These are phyloP conservation scores for Diaphora mendica DNA, from an alignment of 2,888 invertebrate species.

Conservation along the genomic window DNA sequence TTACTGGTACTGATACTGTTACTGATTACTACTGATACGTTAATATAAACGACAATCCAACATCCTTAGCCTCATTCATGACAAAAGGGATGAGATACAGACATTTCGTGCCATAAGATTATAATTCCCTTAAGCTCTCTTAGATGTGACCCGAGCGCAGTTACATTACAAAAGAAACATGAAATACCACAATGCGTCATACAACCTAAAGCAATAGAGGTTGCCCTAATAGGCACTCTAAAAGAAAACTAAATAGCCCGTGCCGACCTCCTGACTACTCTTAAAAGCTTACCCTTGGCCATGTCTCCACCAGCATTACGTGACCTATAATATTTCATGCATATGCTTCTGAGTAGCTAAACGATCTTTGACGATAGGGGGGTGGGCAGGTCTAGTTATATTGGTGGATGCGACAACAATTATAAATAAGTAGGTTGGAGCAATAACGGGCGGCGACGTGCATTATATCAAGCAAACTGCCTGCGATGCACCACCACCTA, in stretches of 20 bases:
- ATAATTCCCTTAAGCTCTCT: neutral
- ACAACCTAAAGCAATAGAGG: constrained; percentile 77
- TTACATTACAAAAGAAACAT: constrained; percentile 38
- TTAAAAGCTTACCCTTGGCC: constrained; percentile 61
- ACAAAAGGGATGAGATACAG: neutral
- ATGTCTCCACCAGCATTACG: constrained; percentile 49
- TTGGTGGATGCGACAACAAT: constrained; percentile 77
- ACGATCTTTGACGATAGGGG: constrained; percentile 38
- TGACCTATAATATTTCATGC: constrained; percentile 47
- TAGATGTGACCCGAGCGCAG: neutral
- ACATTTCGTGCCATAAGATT: neutral
- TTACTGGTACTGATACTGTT: too few species aligned
- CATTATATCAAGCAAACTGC: constrained; percentile 85
- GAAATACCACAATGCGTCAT: constrained; percentile 48
- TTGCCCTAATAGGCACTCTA: constrained; percentile 75
- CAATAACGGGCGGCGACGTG: constrained; percentile 82
- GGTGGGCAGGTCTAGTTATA: constrained; percentile 55
- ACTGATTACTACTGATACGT: too few species aligned
- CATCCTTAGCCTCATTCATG: neutral
- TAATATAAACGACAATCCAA: neutral
- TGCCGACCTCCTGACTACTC: constrained; percentile 78
- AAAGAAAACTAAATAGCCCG: constrained; percentile 83
- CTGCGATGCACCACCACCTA: constrained; percentile 82
- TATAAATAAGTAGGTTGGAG: constrained; percentile 85
- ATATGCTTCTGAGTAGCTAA: constrained; percentile 23